Base-by-base conservation (phyloP, 2,888 invertebrate genomes). In the Lasioglossum marginatum region DNA sequence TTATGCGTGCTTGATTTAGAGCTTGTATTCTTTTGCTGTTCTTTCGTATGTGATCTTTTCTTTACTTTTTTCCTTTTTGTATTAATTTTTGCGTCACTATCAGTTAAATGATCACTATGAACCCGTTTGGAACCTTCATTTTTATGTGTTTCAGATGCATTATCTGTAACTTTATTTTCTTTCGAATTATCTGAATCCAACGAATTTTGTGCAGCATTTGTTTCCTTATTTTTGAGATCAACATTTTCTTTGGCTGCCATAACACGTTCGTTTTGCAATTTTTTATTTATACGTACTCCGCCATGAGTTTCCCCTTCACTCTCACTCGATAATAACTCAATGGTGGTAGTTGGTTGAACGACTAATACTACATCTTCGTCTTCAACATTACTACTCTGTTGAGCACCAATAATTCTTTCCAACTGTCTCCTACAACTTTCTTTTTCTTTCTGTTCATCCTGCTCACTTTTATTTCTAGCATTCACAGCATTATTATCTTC, bases 301-400 rank as follows among this genome's bases (percentile, higher is more conserved):
- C 81, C 77, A 52, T 88, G 82, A 12, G 76, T 45, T 73, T 93
- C 93, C 19, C 68, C 87, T 76, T 93, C 95, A 74, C 94, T 94
- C 5, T 95, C 95, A 70, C 94, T 95, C 2, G 95, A 95, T 14
- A 95, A 81, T 60, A 95, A 87, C 81, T 95, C 95, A 57, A 95
- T 95, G 16, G 94, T 93, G 6, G 95, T 93, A 10, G 94, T 94
- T 31, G 95, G 94, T 52, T 94, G 92, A 31, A 95, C 92, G 4
- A 95, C 94, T 52, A 95, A 90, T 57, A 94, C 94, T n/a, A 95
- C 94, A 83, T 95, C 95, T 86, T 95, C 95, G 70, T 95, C 95
- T 4, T 94, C 94, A 8, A 86, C 91, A 60, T 86, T 86, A 37
- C 85, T 85, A 78, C 86, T 88, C 73, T 91, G 92, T 75, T 93